Percentiles rank a stretch among this genome's conserved stretches.
These are phyloP conservation scores for Drosophila oshimai DNA, from an alignment of 1,140 invertebrate genomes.

Conservation along the genomic window DNA sequence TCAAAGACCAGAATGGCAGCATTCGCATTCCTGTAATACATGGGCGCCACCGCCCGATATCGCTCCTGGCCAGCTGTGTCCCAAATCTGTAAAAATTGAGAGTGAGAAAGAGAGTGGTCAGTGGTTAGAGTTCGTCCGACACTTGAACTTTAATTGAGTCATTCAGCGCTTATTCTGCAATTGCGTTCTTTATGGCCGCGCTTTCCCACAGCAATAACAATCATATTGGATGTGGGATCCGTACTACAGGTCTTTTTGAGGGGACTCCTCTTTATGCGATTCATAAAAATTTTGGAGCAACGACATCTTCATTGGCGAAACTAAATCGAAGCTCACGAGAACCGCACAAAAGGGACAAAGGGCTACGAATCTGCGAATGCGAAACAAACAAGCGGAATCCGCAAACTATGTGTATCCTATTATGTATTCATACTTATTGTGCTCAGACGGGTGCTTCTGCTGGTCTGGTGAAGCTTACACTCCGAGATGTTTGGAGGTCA, in stretches of 20 bases:
- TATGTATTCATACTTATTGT: slow-evolving; percentile 40
- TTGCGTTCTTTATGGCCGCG: slow-evolving; percentile 55
- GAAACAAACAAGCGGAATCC: slow-evolving; percentile 20
- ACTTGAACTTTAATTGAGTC: slow-evolving; percentile 68
- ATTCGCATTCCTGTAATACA: slow-evolving; percentile 96
- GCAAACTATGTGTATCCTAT: slow-evolving; percentile 41
- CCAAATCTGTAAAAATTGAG: slow-evolving; percentile 87
- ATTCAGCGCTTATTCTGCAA: slow-evolving; percentile 65
- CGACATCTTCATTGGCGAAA: slow-evolving; percentile 57
- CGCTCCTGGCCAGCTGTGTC: slow-evolving; percentile 95
- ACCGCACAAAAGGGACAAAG: slow-evolving; percentile 49
- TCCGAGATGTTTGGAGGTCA: background rate
- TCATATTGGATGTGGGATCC: slow-evolving; percentile 50
- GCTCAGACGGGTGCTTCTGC: slow-evolving; percentile 24
- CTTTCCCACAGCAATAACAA: slow-evolving; percentile 76
- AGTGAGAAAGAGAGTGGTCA: background rate
- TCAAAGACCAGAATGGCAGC: slow-evolving; percentile 94
- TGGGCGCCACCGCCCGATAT: slow-evolving; percentile 94
- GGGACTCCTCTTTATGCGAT: slow-evolving; percentile 48
- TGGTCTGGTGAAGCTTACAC: slow-evolving; percentile 1
- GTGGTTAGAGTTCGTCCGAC: slow-evolving; percentile 11
- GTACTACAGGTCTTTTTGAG: slow-evolving; percentile 10
- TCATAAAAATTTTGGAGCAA: slow-evolving; percentile 70
- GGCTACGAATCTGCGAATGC: slow-evolving; percentile 26
- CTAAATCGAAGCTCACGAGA: slow-evolving; percentile 39